Conservation (phyloP, 1,140 invertebrate species). For the Lordiphosa clarofinis region DNA sequence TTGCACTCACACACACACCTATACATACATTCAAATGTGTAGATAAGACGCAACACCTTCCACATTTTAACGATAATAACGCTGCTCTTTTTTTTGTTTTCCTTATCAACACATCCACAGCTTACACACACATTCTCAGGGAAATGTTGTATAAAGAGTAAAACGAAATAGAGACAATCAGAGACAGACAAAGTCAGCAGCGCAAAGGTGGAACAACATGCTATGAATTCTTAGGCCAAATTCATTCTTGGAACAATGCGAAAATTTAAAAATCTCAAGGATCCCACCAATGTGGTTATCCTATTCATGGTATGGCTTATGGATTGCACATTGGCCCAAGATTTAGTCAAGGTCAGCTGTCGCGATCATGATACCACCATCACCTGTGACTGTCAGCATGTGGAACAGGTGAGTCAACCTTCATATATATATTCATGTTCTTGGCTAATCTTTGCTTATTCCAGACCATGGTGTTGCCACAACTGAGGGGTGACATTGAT, state of each 20-base stretch:
- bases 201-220: conserved; percentile 8
- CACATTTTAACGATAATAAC: too few relatives aligned
- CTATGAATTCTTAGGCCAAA: conserved; percentile 38
- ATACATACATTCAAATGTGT: too few relatives aligned
- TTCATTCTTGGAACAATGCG: conserved; percentile 35
- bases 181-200: background rate
- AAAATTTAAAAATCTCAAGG: conserved; percentile 66
- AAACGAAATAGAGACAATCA: conserved; percentile 15
- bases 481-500: conserved; percentile 47
- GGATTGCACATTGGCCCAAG: background rate
- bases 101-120: background rate
- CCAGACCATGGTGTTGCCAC: conserved; percentile 58
- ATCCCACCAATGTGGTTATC: conserved; percentile 43
- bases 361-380: conserved; percentile 65
- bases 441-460: background rate
- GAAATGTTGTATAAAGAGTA: conserved; percentile 33
- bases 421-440: background rate
- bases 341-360: conserved; percentile 56
- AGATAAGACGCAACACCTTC: too few relatives aligned
- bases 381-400: conserved; percentile 69
- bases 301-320: conserved; percentile 6
- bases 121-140: background rate
- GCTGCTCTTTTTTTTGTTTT: too few relatives aligned
- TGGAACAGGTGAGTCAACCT: conserved; percentile 55
- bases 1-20: too few relatives aligned